Conservation (phyloP, 2,888 invertebrate genomes). For the Caenorhabditis becei region DNA sequence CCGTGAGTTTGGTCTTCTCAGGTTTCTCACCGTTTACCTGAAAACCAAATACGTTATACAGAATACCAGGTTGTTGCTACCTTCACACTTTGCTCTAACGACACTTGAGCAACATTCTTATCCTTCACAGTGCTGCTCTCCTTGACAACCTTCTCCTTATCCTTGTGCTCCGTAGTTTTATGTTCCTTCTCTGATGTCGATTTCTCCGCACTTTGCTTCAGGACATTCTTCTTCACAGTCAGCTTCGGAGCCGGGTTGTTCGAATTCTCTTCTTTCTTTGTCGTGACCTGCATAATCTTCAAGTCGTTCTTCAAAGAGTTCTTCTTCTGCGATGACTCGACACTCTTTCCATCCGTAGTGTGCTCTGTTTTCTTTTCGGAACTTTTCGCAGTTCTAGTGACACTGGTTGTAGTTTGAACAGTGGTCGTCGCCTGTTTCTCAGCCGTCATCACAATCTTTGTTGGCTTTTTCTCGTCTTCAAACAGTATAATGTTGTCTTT, state of each 20-base stretch:
- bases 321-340: constrained; percentile 60
- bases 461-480: constrained; percentile 54
- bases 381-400: constrained; percentile 52
- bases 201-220: constrained; percentile 63
- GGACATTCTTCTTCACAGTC: constrained; percentile 63
- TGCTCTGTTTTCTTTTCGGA: constrained; percentile 64
- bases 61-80: constrained; percentile 5
- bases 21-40: constrained; percentile 60
- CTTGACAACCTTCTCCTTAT: constrained; percentile 49
- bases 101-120: constrained; percentile 45
- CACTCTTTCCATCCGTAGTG: constrained; percentile 62
- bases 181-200: constrained; percentile 64
- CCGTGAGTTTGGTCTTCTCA: constrained; percentile 51
- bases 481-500: constrained; percentile 10
- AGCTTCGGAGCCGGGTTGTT: constrained; percentile 54
- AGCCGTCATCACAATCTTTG: constrained; percentile 56
- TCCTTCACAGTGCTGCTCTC: constrained; percentile 56
- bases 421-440: constrained; percentile 68
- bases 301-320: constrained; percentile 63
- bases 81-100: constrained; percentile 51
- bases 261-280: constrained; percentile 66
- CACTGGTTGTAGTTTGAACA: constrained; percentile 66
- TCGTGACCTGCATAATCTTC: constrained; percentile 67
- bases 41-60: constrained; percentile 9
- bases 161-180: constrained; percentile 47